Percentiles rank a stretch among this genome's conserved stretches.
Conservation (phyloP, 2,797 vertebrate species). For the Octomys mimax region DNA sequence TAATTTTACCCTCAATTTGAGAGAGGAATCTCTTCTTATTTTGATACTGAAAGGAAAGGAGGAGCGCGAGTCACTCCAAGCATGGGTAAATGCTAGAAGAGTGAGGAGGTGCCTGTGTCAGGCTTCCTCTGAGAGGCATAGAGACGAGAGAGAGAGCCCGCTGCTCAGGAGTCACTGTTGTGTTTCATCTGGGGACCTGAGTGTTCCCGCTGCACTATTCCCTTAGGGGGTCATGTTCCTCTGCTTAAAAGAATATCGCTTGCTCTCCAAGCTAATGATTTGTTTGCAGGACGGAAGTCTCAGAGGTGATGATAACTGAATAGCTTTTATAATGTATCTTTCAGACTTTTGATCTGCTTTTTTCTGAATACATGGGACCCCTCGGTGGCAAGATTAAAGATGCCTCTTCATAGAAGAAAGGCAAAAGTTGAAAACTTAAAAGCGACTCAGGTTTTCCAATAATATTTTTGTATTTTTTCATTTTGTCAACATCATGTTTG, state of each 20-base stretch:
- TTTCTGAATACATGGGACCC: conserved; percentile 63
- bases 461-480: conserved; percentile 70
- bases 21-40: conserved; percentile 1
- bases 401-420: conserved; percentile 65
- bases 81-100: neutral
- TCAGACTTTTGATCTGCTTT: conserved; percentile 78
- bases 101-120: neutral
- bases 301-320: conserved; percentile 77
- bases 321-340: conserved; percentile 76
- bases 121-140: conserved; percentile 34
- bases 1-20: conserved; percentile 45
- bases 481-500: conserved; percentile 69
- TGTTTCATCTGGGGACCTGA: conserved; percentile 71
- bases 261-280: conserved; percentile 80
- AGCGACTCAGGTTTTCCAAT: conserved; percentile 71
- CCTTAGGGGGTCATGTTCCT: conserved; percentile 76
- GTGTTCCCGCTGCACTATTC: conserved; percentile 69
- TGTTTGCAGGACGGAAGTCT: conserved; percentile 82
- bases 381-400: conserved; percentile 79
- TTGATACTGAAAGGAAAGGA: neutral
- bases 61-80: neutral
- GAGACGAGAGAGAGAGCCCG: conserved; percentile 43
- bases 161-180: conserved; percentile 49
- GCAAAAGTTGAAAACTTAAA: conserved; percentile 74
- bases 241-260: conserved; percentile 80